These are phyloP conservation scores for Pogonomyrmex barbatus DNA, from an alignment of 1,140 invertebrate species.

Conservation along the genomic window DNA sequence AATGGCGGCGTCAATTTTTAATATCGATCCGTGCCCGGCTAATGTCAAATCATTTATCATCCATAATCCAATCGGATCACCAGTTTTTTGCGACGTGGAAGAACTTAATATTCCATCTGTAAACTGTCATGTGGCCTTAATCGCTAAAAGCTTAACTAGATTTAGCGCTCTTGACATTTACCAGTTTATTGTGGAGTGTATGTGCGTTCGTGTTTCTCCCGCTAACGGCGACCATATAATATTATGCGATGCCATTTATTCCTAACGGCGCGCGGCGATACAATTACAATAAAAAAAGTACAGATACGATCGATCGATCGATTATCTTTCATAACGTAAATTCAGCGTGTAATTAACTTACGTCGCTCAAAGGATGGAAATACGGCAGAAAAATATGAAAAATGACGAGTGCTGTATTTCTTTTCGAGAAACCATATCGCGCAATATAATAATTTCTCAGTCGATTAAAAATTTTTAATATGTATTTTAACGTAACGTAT, in stretches of 20 bases:
- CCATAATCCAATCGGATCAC: constrained; percentile 13
- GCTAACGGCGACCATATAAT: neutral
- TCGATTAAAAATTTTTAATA: neutral
- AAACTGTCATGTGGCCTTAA: constrained; percentile 37
- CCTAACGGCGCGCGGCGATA: constrained; percentile 2
- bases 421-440: neutral
- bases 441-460: neutral
- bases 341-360: constrained; percentile 53
- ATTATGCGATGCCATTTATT: constrained; percentile 52
- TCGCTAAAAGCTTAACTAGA: constrained; percentile 53
- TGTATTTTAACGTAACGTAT: too few species aligned
- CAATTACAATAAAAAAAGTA: constrained; percentile 21
- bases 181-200: constrained; percentile 44
- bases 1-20: neutral
- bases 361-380: neutral
- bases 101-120: constrained; percentile 46
- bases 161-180: constrained; percentile 63
- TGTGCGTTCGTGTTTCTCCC: constrained; percentile 37
- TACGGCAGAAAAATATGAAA: neutral
- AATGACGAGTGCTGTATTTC: constrained; percentile 14
- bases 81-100: constrained; percentile 9
- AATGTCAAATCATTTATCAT: constrained; percentile 40
- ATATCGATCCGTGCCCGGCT: neutral
- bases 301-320: constrained; percentile 42
- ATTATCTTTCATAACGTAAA: constrained; percentile 46